Evolutionary conservation across 1,140 invertebrate genomes (phyloP), one percentile per base, ranked within the genome.

Genomic region (Orius laevigatus): DNA sequence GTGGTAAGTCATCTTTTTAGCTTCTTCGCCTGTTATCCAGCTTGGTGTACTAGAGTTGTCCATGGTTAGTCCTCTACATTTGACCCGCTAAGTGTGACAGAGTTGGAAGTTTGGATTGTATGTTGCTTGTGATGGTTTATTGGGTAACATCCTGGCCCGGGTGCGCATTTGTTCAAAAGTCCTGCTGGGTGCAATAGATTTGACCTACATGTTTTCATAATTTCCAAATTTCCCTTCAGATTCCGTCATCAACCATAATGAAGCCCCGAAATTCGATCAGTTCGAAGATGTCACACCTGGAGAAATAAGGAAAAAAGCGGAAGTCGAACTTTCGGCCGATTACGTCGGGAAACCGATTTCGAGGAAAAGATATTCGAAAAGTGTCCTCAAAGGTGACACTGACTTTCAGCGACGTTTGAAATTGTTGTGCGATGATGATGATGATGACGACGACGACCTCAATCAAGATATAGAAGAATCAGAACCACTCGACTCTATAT

Each of bases 341-440:
- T 52, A 52, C 38, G 31, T 25, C 10, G 51, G 51, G 25, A 48
- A 52, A 32, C 51, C 51, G 3, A 31, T 46, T 16, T 52, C 51
- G 5, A 47, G 51, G 25, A 52, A 52, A 41, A 41, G 18, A 11
- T 50, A 25, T 25, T 25, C 25, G 25, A 25, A 25, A 25, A 25
- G 25, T 8, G 25, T 3, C 25, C 25, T 25, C 25, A 25, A 25
- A 25, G 25, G 25, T 16, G 25, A 31, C n/a, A 2, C 10, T 2
- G 40, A 42, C 40, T 15, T 42, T 19, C 10, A 16, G 15, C 15
- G 36, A 16, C n/a, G 20, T 3, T 36, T 14, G n/a, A 33, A 40
- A 19, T 42, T 2, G 16, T 42, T 39, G 14, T 25, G 32, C 31
- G 32, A 19, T 3, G n/a, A 12, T 45, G 25, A 45, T 12, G 35